Evolutionary conservation across 2,113 vertebrate species (phyloP).

Genomic region (Hyla sarda): DNA sequence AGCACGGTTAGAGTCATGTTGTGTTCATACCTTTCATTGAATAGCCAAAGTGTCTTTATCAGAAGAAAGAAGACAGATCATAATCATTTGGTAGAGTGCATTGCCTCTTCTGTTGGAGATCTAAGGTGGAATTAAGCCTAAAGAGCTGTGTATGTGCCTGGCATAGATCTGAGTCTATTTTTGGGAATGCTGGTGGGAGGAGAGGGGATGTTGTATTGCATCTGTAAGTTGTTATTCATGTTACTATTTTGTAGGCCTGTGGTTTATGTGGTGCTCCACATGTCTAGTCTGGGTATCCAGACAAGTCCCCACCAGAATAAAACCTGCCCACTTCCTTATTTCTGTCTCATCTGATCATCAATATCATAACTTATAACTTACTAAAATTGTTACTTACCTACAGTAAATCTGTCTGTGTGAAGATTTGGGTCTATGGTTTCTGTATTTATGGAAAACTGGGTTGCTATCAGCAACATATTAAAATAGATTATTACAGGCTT

Average conservation of each 20-base stretch:
- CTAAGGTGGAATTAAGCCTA: neutral
- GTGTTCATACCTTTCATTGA: neutral
- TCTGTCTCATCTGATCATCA: conserved; percentile 11
- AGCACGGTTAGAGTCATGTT: neutral
- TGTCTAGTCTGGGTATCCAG: conserved; percentile 4
- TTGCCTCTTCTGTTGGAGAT: conserved; percentile 6
- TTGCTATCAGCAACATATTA: too few species aligned
- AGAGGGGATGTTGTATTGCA: neutral
- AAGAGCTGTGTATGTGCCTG: neutral
- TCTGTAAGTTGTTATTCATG: neutral
- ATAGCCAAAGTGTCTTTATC: neutral
- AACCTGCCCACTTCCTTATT: conserved; percentile 38
- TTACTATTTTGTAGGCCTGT: conserved; percentile 25
- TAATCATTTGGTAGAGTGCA: neutral
- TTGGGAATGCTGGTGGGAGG: conserved; percentile 29
- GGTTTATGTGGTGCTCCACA: conserved; percentile 49
- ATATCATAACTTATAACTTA: neutral
- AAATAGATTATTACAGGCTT: too few species aligned
- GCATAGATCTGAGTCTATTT: conserved; percentile 17
- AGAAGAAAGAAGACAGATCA: neutral
- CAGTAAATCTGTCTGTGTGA: too few species aligned
- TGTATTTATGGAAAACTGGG: too few species aligned
- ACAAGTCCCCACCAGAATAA: neutral
- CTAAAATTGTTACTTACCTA: neutral
- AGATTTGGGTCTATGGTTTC: too few species aligned